A percentile compares a stretch with the other conserved stretches of the same genome.
Conservation (phyloP, 1,140 invertebrate species). For the Drosophila quadrilineata region DNA sequence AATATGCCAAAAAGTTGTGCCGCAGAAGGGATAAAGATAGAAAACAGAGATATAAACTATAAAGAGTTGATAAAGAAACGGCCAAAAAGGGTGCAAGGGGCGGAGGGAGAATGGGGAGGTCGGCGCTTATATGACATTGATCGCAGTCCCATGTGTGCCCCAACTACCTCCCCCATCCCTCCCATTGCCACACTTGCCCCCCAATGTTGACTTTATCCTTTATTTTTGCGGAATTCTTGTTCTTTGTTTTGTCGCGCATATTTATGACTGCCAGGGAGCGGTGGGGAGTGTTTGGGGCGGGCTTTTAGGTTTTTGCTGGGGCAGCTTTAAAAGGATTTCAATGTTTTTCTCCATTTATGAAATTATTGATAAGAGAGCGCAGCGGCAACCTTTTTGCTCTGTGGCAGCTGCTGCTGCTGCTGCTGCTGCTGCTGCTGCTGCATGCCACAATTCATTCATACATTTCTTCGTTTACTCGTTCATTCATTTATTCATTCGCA, state of each 20-base stretch:
- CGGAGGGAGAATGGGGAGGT: no score
- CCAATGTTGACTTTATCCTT: no score
- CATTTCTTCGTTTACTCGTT: no score
- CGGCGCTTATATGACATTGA: slow-evolving; percentile 73
- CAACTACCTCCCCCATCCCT: no score
- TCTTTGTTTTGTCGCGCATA: slow-evolving; percentile 40
- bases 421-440: slow-evolving; percentile 7
- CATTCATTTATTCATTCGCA: slow-evolving; percentile 11
- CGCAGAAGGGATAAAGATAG: slow-evolving; percentile 27
- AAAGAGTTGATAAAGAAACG: slow-evolving; percentile 59
- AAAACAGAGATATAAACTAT: slow-evolving; percentile 76
- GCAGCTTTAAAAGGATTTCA: slow-evolving; percentile 75
- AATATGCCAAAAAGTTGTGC: slow-evolving; percentile 50
- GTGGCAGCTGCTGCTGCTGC: slow-evolving; percentile 2
- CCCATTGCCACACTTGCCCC: no score
- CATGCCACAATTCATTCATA: slow-evolving; percentile 6
- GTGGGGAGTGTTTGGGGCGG: slow-evolving; percentile 36
- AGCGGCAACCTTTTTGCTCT: slow-evolving; percentile 34
- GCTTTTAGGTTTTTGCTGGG: slow-evolving; percentile 35
- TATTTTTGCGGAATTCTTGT: slow-evolving; percentile 2
- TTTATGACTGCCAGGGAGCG: slow-evolving; percentile 55
- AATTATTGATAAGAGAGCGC: slow-evolving; percentile 70
- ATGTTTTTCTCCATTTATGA: slow-evolving; percentile 70
- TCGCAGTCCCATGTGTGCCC: slow-evolving; percentile 42
- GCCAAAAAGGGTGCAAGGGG: neutral